Conservation (phyloP, 2,113 vertebrate genomes). For the Canis aureus region DNA sequence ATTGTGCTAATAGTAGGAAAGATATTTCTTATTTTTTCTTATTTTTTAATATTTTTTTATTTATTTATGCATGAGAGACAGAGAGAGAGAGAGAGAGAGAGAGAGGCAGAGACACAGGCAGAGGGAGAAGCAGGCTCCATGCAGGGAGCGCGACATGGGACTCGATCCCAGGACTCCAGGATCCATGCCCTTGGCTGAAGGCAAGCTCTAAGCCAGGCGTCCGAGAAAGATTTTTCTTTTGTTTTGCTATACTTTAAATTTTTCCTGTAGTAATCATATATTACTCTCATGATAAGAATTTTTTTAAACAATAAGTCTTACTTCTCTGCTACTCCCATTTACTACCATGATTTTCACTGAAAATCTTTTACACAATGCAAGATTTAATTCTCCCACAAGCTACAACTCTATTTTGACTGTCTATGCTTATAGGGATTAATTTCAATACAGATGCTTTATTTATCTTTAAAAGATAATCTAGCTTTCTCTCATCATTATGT, state of each 20-base stretch:
- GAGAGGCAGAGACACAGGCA: too few relatives aligned
- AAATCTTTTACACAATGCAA: neutral
- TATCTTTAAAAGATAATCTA: neutral
- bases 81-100: too few relatives aligned
- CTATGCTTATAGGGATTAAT: neutral
- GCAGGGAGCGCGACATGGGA: too few relatives aligned
- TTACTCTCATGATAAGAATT: neutral
- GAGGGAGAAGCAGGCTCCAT: too few relatives aligned
- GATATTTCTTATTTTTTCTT: neutral
- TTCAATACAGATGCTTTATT: neutral
- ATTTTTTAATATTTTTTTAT: too few relatives aligned
- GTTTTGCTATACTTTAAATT: conserved; percentile 31
- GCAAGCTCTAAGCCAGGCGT: too few relatives aligned
- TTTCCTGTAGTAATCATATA: neutral
- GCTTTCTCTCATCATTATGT: neutral
- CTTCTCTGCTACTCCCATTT: neutral
- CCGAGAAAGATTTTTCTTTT: neutral
- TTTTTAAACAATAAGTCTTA: neutral
- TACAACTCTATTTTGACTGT: neutral
- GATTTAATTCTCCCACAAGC: neutral
- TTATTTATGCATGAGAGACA: too few relatives aligned
- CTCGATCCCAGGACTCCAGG: too few relatives aligned
- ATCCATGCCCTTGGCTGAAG: too few relatives aligned
- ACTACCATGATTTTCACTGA: neutral
- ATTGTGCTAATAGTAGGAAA: neutral